Percentiles rank a stretch among this genome's conserved stretches.
Conservation (phyloP, 2,113 vertebrate species). For the Crotalus helleri region DNA sequence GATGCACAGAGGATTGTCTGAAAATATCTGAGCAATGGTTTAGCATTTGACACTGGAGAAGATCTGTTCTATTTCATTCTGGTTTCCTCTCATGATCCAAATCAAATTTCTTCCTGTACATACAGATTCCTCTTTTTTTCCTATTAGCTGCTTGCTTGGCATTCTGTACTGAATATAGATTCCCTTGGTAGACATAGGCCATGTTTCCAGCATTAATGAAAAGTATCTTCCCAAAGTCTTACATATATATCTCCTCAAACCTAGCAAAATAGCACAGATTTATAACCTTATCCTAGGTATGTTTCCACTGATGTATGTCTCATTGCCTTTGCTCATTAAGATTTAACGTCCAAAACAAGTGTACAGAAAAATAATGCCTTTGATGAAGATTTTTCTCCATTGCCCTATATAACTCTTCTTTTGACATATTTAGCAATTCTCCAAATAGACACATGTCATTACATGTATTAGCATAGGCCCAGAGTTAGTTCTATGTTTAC, state of each 20-base stretch:
- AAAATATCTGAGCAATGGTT: not conserved
- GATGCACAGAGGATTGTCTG: not conserved
- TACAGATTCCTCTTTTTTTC: not conserved
- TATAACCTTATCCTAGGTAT: not conserved
- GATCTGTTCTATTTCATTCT: not conserved
- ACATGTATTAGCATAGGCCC: not conserved
- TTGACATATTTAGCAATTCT: not conserved
- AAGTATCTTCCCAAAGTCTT: not conserved
- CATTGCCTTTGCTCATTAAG: not conserved
- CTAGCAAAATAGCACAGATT: not conserved
- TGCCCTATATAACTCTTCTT: not conserved
- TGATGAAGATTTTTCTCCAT: not conserved
- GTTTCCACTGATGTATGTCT: not conserved
- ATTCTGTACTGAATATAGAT: not conserved
- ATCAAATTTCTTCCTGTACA: not conserved
- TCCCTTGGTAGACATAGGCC: not conserved
- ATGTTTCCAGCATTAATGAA: not conserved
- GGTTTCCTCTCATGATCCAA: not conserved
- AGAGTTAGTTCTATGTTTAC: not conserved
- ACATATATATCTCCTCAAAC: not conserved
- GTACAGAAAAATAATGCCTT: not conserved
- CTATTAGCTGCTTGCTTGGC: conserved; percentile 5
- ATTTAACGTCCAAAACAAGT: not conserved
- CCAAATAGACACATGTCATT: not conserved
- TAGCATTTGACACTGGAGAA: not conserved